phyloP scores from a whole-genome alignment of 1,140 invertebrate genomes.

The Trichoplusia ni region DNA sequence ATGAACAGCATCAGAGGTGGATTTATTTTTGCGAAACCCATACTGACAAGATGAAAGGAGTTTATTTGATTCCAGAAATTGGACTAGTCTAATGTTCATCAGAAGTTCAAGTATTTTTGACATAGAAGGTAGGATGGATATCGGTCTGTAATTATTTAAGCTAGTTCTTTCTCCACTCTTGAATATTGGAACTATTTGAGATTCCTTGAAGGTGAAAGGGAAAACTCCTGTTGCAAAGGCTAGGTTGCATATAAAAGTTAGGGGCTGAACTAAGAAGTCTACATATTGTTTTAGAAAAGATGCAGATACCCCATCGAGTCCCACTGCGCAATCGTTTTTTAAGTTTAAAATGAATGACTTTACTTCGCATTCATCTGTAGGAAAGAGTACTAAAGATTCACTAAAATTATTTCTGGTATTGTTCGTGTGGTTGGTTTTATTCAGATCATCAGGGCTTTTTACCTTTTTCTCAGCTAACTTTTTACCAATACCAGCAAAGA shows the following conservation, averaged over 20 bases:
- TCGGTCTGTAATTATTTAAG: too few relatives aligned
- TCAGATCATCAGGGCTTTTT: not conserved
- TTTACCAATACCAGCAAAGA: not conserved
- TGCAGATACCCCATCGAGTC: not conserved
- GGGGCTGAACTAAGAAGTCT: not conserved
- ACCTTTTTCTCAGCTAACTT: not conserved
- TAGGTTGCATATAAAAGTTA: not conserved
- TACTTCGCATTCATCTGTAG: not conserved
- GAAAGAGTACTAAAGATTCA: not conserved
- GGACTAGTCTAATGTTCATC: not conserved
- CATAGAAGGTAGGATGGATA: too few relatives aligned
- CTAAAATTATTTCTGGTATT: too few relatives aligned
- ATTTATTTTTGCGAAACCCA: not conserved
- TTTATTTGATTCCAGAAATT: not conserved
- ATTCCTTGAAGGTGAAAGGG: not conserved
- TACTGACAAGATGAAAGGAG: not conserved
- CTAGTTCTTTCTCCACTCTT: not conserved
- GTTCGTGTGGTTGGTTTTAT: too few relatives aligned
- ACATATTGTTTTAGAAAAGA: not conserved
- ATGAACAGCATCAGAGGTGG: not conserved
- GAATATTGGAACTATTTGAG: not conserved
- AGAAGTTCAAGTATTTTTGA: not conserved
- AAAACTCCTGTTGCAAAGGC: not conserved
- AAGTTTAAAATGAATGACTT: not conserved
- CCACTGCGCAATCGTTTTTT: not conserved